phyloP scores from a whole-genome alignment of 2,113 vertebrate genomes.

The Entelurus aequoreus region DNA sequence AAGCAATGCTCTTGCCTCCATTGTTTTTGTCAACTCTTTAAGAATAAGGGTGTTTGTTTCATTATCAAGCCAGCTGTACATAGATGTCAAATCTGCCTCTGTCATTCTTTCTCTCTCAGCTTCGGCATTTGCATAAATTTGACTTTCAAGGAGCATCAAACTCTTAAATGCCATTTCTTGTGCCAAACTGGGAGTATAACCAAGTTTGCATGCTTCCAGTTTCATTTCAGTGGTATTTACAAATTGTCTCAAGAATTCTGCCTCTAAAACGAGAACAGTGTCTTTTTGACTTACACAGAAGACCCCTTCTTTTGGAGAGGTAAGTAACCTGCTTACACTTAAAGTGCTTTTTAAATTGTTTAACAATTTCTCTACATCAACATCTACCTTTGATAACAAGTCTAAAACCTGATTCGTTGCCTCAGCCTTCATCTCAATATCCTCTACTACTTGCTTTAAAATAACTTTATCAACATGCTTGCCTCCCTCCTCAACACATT shows the following conservation, averaged over 20 bases:
- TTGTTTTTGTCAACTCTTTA: slow-evolving; percentile 44
- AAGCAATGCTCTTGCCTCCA: slow-evolving; percentile 51
- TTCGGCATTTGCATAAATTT: slow-evolving; percentile 30
- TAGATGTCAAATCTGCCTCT: slow-evolving; percentile 20
- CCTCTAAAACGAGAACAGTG: slow-evolving; percentile 52
- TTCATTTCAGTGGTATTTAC: slow-evolving; percentile 29
- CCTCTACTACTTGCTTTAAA: slow-evolving; percentile 59
- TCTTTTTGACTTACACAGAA: slow-evolving; percentile 35
- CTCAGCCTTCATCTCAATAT: slow-evolving; percentile 61
- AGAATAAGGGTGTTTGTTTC: slow-evolving; percentile 47
- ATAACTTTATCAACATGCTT: slow-evolving; percentile 47
- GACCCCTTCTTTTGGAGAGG: slow-evolving; percentile 32
- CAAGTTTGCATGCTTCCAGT: slow-evolving; percentile 20
- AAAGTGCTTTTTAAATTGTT: slow-evolving; percentile 56
- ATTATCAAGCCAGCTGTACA: slow-evolving; percentile 53
- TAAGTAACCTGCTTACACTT: slow-evolving; percentile 26
- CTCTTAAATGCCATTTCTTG: slow-evolving; percentile 57
- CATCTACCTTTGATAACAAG: slow-evolving; percentile 56
- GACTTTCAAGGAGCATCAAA: slow-evolving; percentile 45
- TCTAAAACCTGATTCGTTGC: slow-evolving; percentile 63
- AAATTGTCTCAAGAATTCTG: slow-evolving; percentile 67
- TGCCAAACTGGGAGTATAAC: slow-evolving; percentile 33
- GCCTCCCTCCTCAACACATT: slow-evolving; percentile 31
- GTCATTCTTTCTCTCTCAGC: slow-evolving; percentile 12
- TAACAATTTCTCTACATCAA: slow-evolving; percentile 44